A percentile compares a stretch with the other conserved stretches of the same genome.
Conservation (phyloP, 2,888 invertebrate genomes). For the Charanyca ferruginea region DNA sequence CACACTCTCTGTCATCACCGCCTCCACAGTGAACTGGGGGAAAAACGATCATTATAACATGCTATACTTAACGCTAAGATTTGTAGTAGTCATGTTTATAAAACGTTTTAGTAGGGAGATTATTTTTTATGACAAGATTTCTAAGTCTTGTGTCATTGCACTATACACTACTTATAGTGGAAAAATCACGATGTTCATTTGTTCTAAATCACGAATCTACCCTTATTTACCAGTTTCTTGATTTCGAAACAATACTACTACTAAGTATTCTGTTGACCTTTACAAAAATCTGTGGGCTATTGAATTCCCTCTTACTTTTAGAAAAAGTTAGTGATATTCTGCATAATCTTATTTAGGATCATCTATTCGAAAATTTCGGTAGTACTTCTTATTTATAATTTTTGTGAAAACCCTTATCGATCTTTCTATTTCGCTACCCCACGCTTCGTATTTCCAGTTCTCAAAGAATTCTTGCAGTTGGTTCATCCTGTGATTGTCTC, state of each 20-base stretch:
- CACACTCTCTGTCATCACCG: constrained; percentile 95
- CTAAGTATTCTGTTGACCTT: not conserved
- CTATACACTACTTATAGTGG: not conserved
- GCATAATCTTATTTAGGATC: not conserved
- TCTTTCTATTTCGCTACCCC: not conserved
- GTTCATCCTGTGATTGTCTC: not conserved
- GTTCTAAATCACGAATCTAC: not conserved
- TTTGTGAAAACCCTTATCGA: no score
- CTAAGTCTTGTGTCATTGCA: not conserved
- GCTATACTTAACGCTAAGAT: not conserved
- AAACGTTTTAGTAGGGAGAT: no score
- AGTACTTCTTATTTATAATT: not conserved
- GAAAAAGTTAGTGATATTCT: not conserved
- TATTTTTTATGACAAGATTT: no score
- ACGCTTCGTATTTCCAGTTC: not conserved
- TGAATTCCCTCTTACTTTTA: not conserved
- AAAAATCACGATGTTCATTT: no score
- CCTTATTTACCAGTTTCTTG: not conserved
- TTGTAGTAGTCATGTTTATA: no score
- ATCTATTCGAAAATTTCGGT: not conserved
- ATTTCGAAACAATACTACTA: not conserved
- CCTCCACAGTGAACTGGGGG: constrained; percentile 94
- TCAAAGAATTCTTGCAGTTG: not conserved
- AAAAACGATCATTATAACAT: constrained; percentile 1
- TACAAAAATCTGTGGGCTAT: not conserved